Evolutionary conservation across 1,140 invertebrate genomes (phyloP).

Genomic region (Littorina saxatilis): DNA sequence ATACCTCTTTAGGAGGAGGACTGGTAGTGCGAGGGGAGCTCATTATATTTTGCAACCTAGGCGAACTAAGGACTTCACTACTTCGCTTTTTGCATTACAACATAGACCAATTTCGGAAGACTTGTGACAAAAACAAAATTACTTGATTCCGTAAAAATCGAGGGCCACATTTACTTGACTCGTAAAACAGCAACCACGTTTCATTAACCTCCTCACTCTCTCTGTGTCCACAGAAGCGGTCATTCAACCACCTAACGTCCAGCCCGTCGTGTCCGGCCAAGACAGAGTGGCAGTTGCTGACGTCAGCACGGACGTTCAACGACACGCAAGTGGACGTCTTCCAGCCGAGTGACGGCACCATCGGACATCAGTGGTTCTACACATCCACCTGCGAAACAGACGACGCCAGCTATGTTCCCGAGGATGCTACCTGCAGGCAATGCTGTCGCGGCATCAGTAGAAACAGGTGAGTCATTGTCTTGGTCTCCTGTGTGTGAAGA

Average conservation of each 20-base stretch:
- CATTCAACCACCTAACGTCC: constrained; percentile 42
- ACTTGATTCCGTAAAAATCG: no score
- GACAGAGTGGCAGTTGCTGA: constrained; percentile 60
- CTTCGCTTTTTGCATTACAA: no score
- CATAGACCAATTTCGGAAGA: no score
- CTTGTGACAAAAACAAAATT: no score
- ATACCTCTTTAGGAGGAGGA: no score
- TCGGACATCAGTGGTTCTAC: constrained; percentile 66
- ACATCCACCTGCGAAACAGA: constrained; percentile 61
- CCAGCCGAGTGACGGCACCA: constrained; percentile 52
- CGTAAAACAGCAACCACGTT: no score
- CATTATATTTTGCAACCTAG: no score
- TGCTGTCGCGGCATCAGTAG: constrained; percentile 63
- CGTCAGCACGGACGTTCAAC: constrained; percentile 59
- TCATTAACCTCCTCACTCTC: no score
- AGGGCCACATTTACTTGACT: no score
- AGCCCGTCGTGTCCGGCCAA: constrained; percentile 58
- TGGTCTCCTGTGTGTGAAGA: no score
- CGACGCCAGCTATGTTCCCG: not conserved
- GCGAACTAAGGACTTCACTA: no score
- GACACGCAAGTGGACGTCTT: constrained; percentile 61
- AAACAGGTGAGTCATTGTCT: constrained; percentile 44
- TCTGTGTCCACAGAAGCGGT: constrained; percentile 44
- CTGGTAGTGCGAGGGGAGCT: no score
- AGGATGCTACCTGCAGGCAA: constrained; percentile 42